These are phyloP conservation scores for Otocyon megalotis DNA, from an alignment of 2,113 vertebrate genomes.

Conservation along the genomic window DNA sequence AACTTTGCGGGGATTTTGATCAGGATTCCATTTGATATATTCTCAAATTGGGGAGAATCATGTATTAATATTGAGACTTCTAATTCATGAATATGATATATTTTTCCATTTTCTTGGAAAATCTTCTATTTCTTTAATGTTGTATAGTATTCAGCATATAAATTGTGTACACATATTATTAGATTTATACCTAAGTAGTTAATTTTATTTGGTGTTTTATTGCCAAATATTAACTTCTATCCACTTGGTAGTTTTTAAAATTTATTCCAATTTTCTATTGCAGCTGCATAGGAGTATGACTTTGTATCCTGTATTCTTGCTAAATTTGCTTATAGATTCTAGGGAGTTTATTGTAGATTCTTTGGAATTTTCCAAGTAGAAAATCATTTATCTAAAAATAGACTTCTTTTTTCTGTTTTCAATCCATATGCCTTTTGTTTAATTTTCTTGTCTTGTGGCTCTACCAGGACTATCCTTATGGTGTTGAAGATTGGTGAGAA, in stretches of 20 bases:
- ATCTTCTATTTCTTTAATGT: background rate
- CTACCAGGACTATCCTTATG: background rate
- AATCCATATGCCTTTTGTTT: background rate
- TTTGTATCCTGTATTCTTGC: background rate
- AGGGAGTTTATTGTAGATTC: background rate
- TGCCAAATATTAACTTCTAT: background rate
- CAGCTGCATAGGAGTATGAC: background rate
- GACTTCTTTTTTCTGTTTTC: background rate
- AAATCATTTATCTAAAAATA: background rate
- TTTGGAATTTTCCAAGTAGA: background rate
- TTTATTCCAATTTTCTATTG: background rate
- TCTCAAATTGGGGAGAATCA: background rate
- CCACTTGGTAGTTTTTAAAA: background rate
- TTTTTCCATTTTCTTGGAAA: background rate
- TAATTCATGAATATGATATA: background rate
- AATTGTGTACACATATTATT: constrained; percentile 11
- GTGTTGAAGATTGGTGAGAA: background rate
- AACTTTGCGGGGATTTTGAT: background rate
- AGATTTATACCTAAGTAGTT: background rate
- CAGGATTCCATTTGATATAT: background rate
- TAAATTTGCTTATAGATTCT: constrained; percentile 1
- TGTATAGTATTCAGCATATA: background rate
- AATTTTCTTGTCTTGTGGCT: background rate
- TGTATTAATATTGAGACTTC: background rate
- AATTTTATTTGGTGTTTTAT: constrained; percentile 28